Evolutionary conservation across 2,113 vertebrate species (phyloP).

Genomic region (Onychostoma macrolepis): DNA sequence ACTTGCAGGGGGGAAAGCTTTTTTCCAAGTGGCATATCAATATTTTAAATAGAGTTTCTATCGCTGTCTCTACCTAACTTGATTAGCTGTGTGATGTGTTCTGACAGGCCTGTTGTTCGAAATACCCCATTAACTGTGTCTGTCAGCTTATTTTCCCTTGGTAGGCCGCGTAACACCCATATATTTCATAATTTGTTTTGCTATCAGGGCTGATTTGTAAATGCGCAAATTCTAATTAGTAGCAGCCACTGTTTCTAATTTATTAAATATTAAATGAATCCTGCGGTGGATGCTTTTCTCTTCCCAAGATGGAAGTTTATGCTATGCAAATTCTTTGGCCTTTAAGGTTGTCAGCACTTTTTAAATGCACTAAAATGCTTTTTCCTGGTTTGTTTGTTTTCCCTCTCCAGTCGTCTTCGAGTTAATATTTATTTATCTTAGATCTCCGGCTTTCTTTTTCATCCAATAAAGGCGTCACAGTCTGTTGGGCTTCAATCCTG

Average conservation of each 20-base stretch:
- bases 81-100: slow-evolving; percentile 97
- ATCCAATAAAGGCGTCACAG: slow-evolving; percentile 85
- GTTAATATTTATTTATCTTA: slow-evolving; percentile 91
- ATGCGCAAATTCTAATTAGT: slow-evolving; percentile 99
- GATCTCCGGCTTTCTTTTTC: slow-evolving; percentile 76
- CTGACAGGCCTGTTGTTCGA: slow-evolving; percentile 96
- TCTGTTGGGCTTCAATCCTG: slow-evolving; percentile 77
- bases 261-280: slow-evolving; percentile 99
- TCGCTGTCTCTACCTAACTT: slow-evolving; percentile 89
- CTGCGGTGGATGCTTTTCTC: slow-evolving; percentile 85
- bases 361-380: slow-evolving; percentile 79
- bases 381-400: slow-evolving; percentile 77
- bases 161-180: slow-evolving; percentile 89
- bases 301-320: slow-evolving; percentile 93
- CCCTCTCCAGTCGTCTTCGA: slow-evolving; percentile 74
- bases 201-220: slow-evolving; percentile 99
- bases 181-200: slow-evolving; percentile 99
- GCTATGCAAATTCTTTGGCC: slow-evolving; percentile 89
- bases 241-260: slow-evolving; percentile 89
- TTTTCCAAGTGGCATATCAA: slow-evolving; percentile 96
- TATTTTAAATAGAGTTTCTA: slow-evolving; percentile 98
- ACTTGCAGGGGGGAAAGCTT: slow-evolving; percentile 83
- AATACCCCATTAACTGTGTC: slow-evolving; percentile 98
- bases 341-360: slow-evolving; percentile 88
- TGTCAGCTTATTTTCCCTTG: slow-evolving; percentile 93